Percentiles rank a stretch among this genome's conserved stretches.
Evolutionary conservation across 2,797 vertebrate genomes (phyloP).

Genomic region (Spinibarbus caldwelli): DNA sequence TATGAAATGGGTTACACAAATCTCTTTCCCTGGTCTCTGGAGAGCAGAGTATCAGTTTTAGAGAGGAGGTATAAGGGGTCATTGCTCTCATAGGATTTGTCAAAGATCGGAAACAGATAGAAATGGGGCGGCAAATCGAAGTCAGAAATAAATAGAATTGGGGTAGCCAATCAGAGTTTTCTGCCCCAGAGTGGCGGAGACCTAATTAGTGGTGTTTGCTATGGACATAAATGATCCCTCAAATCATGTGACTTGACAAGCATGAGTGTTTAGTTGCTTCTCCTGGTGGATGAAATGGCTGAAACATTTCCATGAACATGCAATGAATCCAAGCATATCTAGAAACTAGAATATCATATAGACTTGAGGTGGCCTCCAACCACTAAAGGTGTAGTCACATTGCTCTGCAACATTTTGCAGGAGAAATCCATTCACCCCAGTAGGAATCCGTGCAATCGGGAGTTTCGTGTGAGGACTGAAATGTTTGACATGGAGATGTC

Average conservation of each 20-base stretch:
- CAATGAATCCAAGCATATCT: background rate
- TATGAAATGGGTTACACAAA: constrained; percentile 73
- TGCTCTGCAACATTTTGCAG: background rate
- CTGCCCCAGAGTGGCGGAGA: background rate
- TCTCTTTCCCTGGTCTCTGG: constrained; percentile 65
- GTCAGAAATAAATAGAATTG: constrained; percentile 27
- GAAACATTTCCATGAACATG: background rate
- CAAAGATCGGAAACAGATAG: constrained; percentile 39
- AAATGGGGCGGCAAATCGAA: constrained; percentile 6
- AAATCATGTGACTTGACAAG: constrained; percentile 5
- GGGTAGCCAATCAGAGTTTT: constrained; percentile 15
- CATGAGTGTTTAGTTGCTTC: background rate
- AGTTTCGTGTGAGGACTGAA: background rate
- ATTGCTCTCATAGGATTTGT: constrained; percentile 42
- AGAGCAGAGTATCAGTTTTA: constrained; percentile 50
- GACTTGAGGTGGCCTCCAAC: background rate
- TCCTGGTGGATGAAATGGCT: background rate
- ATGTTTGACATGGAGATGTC: background rate
- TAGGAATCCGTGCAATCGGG: background rate
- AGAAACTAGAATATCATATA: background rate
- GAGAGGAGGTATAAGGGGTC: constrained; percentile 42
- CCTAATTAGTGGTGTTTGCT: constrained; percentile 29
- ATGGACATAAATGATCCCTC: background rate
- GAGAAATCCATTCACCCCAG: background rate
- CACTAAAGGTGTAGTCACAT: background rate